Evolutionary conservation across 2,888 invertebrate genomes (phyloP), one percentile per base, ranked within the genome.

Genomic region (Amblyjoppa proteus): DNA sequence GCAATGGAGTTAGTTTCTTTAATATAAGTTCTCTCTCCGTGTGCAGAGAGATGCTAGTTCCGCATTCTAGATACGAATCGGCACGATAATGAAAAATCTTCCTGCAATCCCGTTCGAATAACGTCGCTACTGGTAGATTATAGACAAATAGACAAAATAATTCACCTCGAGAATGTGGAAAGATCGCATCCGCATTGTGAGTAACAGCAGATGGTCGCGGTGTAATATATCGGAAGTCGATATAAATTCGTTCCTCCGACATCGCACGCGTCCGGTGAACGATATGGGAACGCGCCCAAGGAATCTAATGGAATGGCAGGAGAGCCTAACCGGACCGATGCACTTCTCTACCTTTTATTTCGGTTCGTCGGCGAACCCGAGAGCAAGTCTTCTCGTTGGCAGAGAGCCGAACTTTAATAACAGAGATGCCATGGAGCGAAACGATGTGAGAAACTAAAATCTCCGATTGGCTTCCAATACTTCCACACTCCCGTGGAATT

Each of bases 181-280:
- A 64, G n/a, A 38, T 64, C 31, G 64, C 34, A 64, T 31, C 34
- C 31, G 64, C 64, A n/a, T 16, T 76, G 53, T 16, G 25, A 58
- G 20, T 51, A 38, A 66, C 66, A 6, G 34, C 5, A 34, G 49
- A 31, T n/a, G 66, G 34, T 38, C 38, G 66, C n/a, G 49, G 20
- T 49, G 49, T 51, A 28, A 49, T 64, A 34, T 64, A 75, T 66
- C 6, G 66, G 25, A 76, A 76, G 38, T 41, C 51, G 66, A 58
- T 66, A 53, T 20, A 76, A 66, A 53, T 76, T 76, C 76, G 38
- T 76, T 34, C 25, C 51, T 20, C 13, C 66, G 76, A 51, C 38
- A 51, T 66, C 76, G 38, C 76, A 51, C 74, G 76, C 58, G 58
- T 76, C 66, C 53, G 66, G 51, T 34, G 6, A 38, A 66, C 34